Conservation (phyloP, 2,797 vertebrate genomes). For the Cyprinodon diabolis region DNA sequence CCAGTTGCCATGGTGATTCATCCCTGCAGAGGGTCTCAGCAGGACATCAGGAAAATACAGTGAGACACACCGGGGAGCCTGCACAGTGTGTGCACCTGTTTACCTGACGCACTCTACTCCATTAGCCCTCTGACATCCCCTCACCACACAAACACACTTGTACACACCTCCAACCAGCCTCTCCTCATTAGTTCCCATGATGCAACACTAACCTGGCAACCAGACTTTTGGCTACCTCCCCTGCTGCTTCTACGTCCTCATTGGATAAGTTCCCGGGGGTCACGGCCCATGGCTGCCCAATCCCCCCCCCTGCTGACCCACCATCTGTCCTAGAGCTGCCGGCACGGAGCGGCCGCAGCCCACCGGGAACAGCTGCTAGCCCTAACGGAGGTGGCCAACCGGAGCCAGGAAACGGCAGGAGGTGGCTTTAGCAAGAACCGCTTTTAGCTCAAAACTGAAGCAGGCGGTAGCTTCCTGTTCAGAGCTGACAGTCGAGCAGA, state of each 20-base stretch:
- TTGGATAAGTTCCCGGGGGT: constrained; percentile 66
- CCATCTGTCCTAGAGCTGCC: constrained; percentile 64
- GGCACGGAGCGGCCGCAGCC: constrained; percentile 25
- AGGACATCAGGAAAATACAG: constrained; percentile 71
- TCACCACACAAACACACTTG: constrained; percentile 21
- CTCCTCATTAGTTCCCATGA: constrained; percentile 60
- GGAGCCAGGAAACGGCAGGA: constrained; percentile 48
- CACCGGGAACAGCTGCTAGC: constrained; percentile 65
- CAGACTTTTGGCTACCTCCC: constrained; percentile 67
- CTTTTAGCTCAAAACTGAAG: constrained; percentile 51
- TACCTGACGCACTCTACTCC: constrained; percentile 39
- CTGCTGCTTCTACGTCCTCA: constrained; percentile 42
- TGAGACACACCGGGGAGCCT: constrained; percentile 54
- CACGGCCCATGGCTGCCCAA: constrained; percentile 32
- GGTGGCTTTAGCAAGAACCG: constrained; percentile 40
- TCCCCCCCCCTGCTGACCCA: constrained; percentile 15
- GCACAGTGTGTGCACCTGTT: constrained; percentile 25
- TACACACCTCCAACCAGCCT: constrained; percentile 17
- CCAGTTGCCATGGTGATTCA: constrained; percentile 70
- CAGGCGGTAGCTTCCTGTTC: constrained; percentile 30
- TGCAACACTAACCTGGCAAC: constrained; percentile 68
- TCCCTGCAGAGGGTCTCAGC: constrained; percentile 58
- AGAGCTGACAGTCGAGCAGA: background rate
- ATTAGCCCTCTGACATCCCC: constrained; percentile 61
- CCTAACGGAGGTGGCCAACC: constrained; percentile 40